A percentile compares a stretch with the other conserved stretches of the same genome.
Conservation (phyloP, 1,140 invertebrate species). For the Schlechtendalia chinensis region DNA sequence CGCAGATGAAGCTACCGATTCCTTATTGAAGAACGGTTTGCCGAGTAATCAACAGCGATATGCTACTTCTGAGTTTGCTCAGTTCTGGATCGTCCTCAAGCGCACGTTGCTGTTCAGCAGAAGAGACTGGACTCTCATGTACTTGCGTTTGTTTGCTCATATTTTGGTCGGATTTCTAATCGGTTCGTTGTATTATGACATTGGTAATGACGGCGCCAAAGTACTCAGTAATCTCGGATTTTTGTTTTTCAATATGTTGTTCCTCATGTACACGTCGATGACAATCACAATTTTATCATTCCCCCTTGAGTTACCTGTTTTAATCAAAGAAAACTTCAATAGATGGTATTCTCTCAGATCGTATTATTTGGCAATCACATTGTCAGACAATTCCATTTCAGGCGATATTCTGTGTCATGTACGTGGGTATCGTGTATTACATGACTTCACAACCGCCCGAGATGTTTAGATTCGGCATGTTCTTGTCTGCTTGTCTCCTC, state of each 20-base stretch:
- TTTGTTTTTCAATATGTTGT: constrained; percentile 96
- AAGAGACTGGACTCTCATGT: constrained; percentile 89
- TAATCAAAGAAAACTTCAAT: constrained; percentile 94
- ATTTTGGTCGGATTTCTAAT: constrained; percentile 88
- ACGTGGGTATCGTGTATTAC: constrained; percentile 91
- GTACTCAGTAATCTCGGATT: constrained; percentile 94
- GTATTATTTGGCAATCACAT: constrained; percentile 93
- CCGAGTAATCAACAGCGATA: constrained; percentile 64
- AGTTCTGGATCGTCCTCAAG: constrained; percentile 79
- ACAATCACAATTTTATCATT: constrained; percentile 97
- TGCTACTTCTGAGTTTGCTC: constrained; percentile 71
- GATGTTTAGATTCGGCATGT: constrained; percentile 80
- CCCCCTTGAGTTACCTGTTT: constrained; percentile 90
- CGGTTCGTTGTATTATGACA: constrained; percentile 65
- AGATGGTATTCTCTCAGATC: constrained; percentile 95
- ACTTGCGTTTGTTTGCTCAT: constrained; percentile 88
- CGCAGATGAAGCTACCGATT: constrained; percentile 65
- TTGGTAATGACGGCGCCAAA: constrained; percentile 75
- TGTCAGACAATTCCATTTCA: constrained; percentile 95
- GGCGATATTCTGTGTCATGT: constrained; percentile 86
- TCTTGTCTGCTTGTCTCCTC: constrained; percentile 80
- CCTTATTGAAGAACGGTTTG: constrained; percentile 65
- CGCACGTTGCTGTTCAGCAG: constrained; percentile 76
- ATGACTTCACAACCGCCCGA: constrained; percentile 91
- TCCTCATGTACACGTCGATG: constrained; percentile 97